Evolutionary conservation across 2,888 invertebrate genomes (phyloP), one percentile per base, ranked within the genome.

Genomic region (Diogma glabrata): DNA sequence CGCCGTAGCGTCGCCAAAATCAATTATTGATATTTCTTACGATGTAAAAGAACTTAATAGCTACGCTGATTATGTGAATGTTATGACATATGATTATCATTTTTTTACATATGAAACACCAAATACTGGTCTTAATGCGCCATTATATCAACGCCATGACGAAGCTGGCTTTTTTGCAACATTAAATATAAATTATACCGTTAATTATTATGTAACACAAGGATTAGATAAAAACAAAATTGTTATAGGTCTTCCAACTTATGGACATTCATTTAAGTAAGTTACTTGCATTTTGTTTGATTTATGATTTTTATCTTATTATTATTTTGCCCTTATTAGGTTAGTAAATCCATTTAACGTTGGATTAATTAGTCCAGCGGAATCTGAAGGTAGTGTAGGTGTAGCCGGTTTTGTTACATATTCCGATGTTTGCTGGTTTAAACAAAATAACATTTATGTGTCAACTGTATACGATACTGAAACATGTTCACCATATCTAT

Each of bases 1-100:
- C 4, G 91, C 91, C 1, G 86, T 86, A 0, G 88, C 86, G 1
- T 88, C 91, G 10, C 84, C 85, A 0, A 75, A 81, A 60, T 76
- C 79, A 1, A 83, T 93, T 52, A 77, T 87, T 0, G 79, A 83
- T 60, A 74, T 77, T 51, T 79, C 87, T 1, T 93, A 93, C 66
- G 82, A 90, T 64, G 77, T 92, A 10, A 73, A 77, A 17, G 79
- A 84, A 64, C 74, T 93, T 53, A 85, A 87, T 58, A 71, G 81
- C 75, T 90, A 84, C 63, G 80, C 84, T 0, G 92, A 93, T 67
- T 89, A 79, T 71, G 78, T 90, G 0, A 91, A 89, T 66, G 63
- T 94, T n/a, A 93, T 93, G 93, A 78, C 86, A 0, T 94, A 94
- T 63, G 93, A 94, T 66, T 93, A 81, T 62, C 91, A 93, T 66